These are phyloP conservation scores for Nasonia giraulti DNA, from an alignment of 1,140 invertebrate species.

Conservation along the genomic window DNA sequence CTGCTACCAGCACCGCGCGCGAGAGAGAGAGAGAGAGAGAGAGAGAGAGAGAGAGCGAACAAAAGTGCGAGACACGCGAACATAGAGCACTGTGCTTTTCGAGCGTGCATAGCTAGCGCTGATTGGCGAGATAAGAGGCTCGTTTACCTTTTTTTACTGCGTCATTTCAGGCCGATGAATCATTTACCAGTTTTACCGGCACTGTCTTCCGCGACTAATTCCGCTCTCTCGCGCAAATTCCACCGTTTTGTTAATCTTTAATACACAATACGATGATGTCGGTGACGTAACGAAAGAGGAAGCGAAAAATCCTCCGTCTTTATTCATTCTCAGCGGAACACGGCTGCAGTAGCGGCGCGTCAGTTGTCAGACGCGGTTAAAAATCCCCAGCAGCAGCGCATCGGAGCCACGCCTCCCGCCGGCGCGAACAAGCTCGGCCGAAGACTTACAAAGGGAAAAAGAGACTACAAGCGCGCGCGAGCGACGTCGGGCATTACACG, in stretches of 20 bases:
- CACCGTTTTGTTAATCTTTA: neutral
- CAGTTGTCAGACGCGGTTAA: neutral
- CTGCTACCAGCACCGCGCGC: neutral
- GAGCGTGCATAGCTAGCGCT: neutral
- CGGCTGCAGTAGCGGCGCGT: neutral
- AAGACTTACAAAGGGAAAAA: neutral
- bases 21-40: neutral
- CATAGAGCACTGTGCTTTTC: neutral
- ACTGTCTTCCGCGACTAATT: slow-evolving; percentile 44
- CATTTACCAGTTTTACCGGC: slow-evolving; percentile 35
- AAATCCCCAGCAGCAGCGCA: neutral
- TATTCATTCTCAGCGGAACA: too few species aligned
- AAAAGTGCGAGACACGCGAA: slow-evolving; percentile 38
- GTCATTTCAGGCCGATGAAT: slow-evolving; percentile 48
- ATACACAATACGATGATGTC: too few species aligned
- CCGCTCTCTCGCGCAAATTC: slow-evolving; percentile 14
- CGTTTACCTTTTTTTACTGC: slow-evolving; percentile 50
- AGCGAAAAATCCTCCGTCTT: too few species aligned
- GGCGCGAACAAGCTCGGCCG: neutral
- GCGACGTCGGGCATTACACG: neutral
- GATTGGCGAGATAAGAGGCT: slow-evolving; percentile 47
- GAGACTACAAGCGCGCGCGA: neutral
- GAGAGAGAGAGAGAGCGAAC: neutral
- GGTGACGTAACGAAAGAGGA: too few species aligned
- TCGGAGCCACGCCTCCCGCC: too few species aligned